A percentile compares a stretch with the other conserved stretches of the same genome.
phyloP scores from a whole-genome alignment of 2,888 invertebrate genomes.

The Drosophila atripex region DNA sequence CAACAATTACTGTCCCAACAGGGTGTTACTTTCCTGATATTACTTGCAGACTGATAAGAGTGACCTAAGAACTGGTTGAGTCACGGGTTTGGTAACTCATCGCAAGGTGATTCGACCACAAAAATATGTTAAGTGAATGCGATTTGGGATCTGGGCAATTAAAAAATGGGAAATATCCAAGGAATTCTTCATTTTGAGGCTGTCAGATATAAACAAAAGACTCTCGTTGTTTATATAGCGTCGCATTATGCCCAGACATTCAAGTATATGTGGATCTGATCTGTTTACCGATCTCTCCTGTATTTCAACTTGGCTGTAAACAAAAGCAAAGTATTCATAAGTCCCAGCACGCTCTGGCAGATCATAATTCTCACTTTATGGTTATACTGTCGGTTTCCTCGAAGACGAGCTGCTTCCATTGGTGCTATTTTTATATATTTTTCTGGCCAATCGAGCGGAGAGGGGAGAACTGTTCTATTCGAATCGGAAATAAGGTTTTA shows the following conservation, averaged over 20 bases:
- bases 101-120: neutral
- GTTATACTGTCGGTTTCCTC: conserved; percentile 26
- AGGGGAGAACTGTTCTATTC: neutral
- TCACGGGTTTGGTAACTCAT: conserved; percentile 11
- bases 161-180: conserved; percentile 31
- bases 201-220: conserved; percentile 42
- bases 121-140: conserved; percentile 20
- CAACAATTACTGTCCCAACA: no score
- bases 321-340: conserved; percentile 43
- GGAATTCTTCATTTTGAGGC: conserved; percentile 33
- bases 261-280: conserved; percentile 12
- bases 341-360: conserved; percentile 30
- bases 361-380: conserved; percentile 44
- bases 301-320: conserved; percentile 30
- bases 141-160: conserved; percentile 11
- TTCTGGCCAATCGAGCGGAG: neutral
- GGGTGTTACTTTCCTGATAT: neutral
- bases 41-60: neutral
- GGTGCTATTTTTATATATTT: conserved; percentile 9
- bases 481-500: neutral
- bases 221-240: conserved; percentile 41
- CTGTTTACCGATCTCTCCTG: conserved; percentile 24
- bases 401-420: conserved; percentile 15
- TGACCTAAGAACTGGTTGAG: neutral
- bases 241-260: conserved; percentile 18